Evolutionary conservation across 2,888 invertebrate species (phyloP).

Genomic region (Rhamnusium bicolor): DNA sequence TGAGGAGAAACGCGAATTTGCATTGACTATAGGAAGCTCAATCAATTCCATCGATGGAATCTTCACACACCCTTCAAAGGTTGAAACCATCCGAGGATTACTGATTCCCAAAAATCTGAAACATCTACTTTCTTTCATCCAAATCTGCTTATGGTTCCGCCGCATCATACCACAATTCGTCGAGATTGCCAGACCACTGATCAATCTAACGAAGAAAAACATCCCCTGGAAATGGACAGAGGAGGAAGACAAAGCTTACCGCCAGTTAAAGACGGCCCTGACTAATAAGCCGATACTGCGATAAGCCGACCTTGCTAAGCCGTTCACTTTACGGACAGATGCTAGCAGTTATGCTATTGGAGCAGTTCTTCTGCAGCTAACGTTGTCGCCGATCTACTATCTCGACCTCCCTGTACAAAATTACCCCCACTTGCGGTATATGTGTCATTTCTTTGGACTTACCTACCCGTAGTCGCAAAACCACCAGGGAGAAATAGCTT

Average conservation of each 20-base stretch:
- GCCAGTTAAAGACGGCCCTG: slow-evolving; percentile 15
- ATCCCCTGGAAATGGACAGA: slow-evolving; percentile 28
- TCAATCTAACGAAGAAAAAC: slow-evolving; percentile 26
- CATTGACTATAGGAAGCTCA: too few species aligned
- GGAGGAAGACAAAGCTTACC: slow-evolving; percentile 28
- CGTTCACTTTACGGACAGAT: slow-evolving; percentile 44
- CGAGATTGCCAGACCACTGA: slow-evolving; percentile 29
- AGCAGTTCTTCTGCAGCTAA: slow-evolving; percentile 38
- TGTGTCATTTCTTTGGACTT: too few species aligned
- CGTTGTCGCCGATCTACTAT: too few species aligned
- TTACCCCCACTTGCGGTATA: too few species aligned
- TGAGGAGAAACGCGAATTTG: too few species aligned
- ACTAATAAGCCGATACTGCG: slow-evolving; percentile 20
- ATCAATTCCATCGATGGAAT: too few species aligned
- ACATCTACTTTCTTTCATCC: slow-evolving; percentile 41
- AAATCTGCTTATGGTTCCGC: slow-evolving; percentile 55
- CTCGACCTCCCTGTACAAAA: too few species aligned
- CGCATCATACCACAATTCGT: slow-evolving; percentile 39
- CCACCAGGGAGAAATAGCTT: too few species aligned
- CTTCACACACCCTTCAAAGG: too few species aligned
- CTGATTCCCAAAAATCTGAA: slow-evolving; percentile 33
- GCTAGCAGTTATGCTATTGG: slow-evolving; percentile 40
- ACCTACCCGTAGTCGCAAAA: too few species aligned
- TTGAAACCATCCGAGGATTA: neutral
- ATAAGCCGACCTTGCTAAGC: slow-evolving; percentile 25